Conservation (phyloP, 2,888 invertebrate species). For the Drosophila robusta region DNA sequence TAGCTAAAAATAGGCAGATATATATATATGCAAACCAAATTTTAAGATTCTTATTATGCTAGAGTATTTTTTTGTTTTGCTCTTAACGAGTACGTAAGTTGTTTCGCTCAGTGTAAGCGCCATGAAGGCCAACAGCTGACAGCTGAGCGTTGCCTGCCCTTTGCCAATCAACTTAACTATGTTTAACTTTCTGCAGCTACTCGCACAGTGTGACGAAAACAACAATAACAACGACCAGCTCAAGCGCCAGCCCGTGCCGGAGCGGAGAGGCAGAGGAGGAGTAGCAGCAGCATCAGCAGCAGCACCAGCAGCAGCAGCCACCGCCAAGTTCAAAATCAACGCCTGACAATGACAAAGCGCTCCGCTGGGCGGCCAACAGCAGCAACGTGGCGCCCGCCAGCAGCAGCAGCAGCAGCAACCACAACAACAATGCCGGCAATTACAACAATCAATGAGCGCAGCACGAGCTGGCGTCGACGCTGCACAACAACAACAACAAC, state of each 20-base stretch:
- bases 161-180: slow-evolving; percentile 54
- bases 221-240: slow-evolving; percentile 8
- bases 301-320: slow-evolving; percentile 22
- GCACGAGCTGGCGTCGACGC: slow-evolving; percentile 48
- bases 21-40: not conserved
- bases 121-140: slow-evolving; percentile 37
- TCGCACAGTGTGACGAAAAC: slow-evolving; percentile 47
- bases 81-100: not conserved
- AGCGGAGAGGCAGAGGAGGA: not conserved
- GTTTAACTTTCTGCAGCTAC: slow-evolving; percentile 50
- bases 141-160: slow-evolving; percentile 25
- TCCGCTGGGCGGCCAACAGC: slow-evolving; percentile 48
- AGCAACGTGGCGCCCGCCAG: slow-evolving; percentile 33
- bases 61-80: not conserved
- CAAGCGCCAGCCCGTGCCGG: too few relatives aligned
- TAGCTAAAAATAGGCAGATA: too few relatives aligned
- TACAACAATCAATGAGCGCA: slow-evolving; percentile 49
- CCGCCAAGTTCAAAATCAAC: slow-evolving; percentile 76
- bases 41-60: not conserved
- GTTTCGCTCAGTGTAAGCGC: slow-evolving; percentile 38
- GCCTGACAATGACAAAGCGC: slow-evolving; percentile 76
- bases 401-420: slow-evolving; percentile 4
- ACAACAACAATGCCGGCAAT: slow-evolving; percentile 11
- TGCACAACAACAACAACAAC: slow-evolving; percentile 26
- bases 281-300: slow-evolving; percentile 7